Conservation (phyloP, 1,140 invertebrate genomes). For the Drosophila obscura region DNA sequence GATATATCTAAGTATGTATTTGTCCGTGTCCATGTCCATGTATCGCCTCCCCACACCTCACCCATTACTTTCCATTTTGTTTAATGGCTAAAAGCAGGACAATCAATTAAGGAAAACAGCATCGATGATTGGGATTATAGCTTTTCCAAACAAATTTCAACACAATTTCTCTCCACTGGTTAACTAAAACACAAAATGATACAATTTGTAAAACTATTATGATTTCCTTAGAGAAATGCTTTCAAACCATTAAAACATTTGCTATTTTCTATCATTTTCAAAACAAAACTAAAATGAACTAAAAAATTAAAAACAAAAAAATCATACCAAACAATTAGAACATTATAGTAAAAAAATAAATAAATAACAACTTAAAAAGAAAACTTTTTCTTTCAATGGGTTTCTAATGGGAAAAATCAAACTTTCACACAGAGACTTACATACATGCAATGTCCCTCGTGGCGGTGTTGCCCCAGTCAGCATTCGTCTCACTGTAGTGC, state of each 20-base stretch:
- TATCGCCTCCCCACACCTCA: neutral
- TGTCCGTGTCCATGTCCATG: constrained; percentile 1
- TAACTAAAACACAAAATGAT: constrained; percentile 30
- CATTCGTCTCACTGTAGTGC: too few relatives aligned
- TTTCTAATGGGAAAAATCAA: too few relatives aligned
- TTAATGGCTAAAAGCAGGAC: constrained; percentile 75
- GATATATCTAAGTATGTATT: constrained; percentile 17
- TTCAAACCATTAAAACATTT: constrained; percentile 37
- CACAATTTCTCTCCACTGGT: constrained; percentile 33
- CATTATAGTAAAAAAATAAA: constrained; percentile 63
- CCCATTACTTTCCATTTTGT: constrained; percentile 5
- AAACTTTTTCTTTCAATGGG: too few relatives aligned
- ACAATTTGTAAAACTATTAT: constrained; percentile 1
- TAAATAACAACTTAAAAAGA: constrained; percentile 8
- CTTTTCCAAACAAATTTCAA: constrained; percentile 14
- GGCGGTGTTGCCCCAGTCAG: too few relatives aligned
- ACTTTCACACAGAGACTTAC: too few relatives aligned
- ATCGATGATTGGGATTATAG: constrained; percentile 46
- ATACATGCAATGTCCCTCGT: too few relatives aligned
- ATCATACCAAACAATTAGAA: constrained; percentile 45
- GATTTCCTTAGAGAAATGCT: constrained; percentile 19
- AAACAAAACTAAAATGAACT: constrained; percentile 25
- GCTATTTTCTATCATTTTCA: constrained; percentile 59
- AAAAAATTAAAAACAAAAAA: constrained; percentile 32
- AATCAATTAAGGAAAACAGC: constrained; percentile 66